phyloP scores from a whole-genome alignment of 2,797 vertebrate genomes.

The Xenentodon cancila region DNA sequence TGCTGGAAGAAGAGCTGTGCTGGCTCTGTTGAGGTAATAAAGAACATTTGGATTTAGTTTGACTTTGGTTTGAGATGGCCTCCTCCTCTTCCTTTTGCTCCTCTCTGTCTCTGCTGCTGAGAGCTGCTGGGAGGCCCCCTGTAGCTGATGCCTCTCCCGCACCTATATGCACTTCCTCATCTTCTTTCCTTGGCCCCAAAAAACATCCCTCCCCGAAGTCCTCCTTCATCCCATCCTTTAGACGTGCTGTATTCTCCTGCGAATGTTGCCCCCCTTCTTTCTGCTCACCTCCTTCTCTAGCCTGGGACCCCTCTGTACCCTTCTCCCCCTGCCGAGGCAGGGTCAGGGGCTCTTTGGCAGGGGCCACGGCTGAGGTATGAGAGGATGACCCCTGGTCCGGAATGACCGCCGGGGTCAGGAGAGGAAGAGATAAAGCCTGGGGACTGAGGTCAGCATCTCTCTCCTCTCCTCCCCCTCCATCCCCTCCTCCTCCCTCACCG shows the following conservation, averaged over 20 bases:
- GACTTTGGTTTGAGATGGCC: slow-evolving; percentile 99
- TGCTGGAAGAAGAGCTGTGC: slow-evolving; percentile 92
- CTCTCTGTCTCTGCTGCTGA: slow-evolving; percentile 79
- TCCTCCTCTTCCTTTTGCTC: slow-evolving; percentile 88
- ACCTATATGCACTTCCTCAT: slow-evolving; percentile 78
- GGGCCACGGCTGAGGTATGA: slow-evolving; percentile 77
- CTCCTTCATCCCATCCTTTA: slow-evolving; percentile 64
- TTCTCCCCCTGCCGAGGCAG: slow-evolving; percentile 66
- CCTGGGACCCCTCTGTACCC: slow-evolving; percentile 73
- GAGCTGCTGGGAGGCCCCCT: slow-evolving; percentile 82
- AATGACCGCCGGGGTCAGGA: slow-evolving; percentile 74
- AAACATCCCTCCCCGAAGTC: slow-evolving; percentile 60
- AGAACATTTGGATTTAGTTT: slow-evolving; percentile 98
- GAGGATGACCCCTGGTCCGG: slow-evolving; percentile 77
- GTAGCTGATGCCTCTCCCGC: slow-evolving; percentile 77
- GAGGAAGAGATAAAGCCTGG: slow-evolving; percentile 85
- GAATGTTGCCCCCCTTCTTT: slow-evolving; percentile 81
- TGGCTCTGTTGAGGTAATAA: slow-evolving; percentile 96
- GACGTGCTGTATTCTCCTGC: slow-evolving; percentile 66
- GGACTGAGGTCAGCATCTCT: slow-evolving; percentile 77
- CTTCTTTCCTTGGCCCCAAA: slow-evolving; percentile 68
- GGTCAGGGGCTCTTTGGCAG: slow-evolving; percentile 78
- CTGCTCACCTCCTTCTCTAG: slow-evolving; percentile 81
- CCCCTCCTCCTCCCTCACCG: slow-evolving; percentile 82
- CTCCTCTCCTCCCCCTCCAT: slow-evolving; percentile 81